These are phyloP conservation scores for Oxyura jamaicensis DNA, from an alignment of 2,113 vertebrate genomes.

Conservation along the genomic window DNA sequence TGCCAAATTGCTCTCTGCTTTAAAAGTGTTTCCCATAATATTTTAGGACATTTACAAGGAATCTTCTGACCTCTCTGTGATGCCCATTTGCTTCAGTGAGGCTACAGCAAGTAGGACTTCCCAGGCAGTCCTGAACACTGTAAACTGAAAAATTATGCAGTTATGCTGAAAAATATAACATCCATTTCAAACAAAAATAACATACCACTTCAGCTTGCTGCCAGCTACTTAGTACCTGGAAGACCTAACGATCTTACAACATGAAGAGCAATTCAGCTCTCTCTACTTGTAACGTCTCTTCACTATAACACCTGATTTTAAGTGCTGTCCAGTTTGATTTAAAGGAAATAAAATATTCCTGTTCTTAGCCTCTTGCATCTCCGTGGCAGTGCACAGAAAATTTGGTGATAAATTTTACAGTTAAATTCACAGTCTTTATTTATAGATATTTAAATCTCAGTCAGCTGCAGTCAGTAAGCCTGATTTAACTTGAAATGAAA, in stretches of 20 bases:
- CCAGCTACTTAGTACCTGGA: neutral
- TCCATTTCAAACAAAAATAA: neutral
- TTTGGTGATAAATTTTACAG: neutral
- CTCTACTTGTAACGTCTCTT: neutral
- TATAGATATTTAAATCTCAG: neutral
- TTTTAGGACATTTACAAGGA: neutral
- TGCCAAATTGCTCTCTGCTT: neutral
- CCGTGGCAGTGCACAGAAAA: neutral
- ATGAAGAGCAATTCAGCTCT: neutral
- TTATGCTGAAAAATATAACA: neutral
- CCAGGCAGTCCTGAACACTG: neutral
- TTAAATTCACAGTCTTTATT: neutral
- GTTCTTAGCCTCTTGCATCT: neutral
- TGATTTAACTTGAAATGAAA: slow-evolving; percentile 41
- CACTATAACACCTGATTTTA: neutral
- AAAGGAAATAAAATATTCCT: neutral
- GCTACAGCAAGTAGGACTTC: neutral
- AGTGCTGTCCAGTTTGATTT: neutral
- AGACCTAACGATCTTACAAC: neutral
- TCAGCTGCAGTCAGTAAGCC: neutral
- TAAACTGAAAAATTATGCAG: neutral
- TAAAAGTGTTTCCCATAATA: neutral
- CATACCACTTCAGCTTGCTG: neutral
- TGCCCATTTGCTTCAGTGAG: rapidly evolving
- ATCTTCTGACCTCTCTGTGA: neutral